Percentiles rank a stretch among this genome's conserved stretches.
These are phyloP conservation scores for Megaustenia siamemsis DNA, from an alignment of 2,888 invertebrate species.

Conservation along the genomic window DNA sequence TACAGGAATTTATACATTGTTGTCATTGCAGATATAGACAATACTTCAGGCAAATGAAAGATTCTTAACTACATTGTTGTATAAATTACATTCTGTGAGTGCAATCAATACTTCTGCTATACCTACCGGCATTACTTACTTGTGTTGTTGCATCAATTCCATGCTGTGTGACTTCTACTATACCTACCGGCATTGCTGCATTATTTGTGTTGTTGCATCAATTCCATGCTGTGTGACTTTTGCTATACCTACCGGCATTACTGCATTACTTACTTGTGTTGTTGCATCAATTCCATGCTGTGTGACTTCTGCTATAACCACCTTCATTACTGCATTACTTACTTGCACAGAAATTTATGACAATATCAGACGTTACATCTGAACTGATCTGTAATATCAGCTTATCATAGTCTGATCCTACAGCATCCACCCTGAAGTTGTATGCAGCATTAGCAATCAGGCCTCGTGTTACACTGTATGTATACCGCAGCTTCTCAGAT, in stretches of 20 bases:
- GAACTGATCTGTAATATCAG: conserved; percentile 54
- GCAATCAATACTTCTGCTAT: too few species aligned
- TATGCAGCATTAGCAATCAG: conserved; percentile 61
- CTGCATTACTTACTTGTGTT: neutral
- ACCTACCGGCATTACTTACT: too few species aligned
- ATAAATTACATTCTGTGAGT: too few species aligned
- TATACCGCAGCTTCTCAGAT: conserved; percentile 38
- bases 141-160: neutral
- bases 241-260: too few species aligned
- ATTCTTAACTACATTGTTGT: too few species aligned
- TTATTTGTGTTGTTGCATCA: neutral
- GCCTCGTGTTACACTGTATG: conserved; percentile 35
- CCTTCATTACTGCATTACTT: too few species aligned
- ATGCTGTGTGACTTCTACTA: too few species aligned
- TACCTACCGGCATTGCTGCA: too few species aligned
- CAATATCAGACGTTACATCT: conserved; percentile 57
- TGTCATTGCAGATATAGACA: too few species aligned
- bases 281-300: neutral
- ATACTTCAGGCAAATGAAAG: too few species aligned
- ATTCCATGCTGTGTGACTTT: neutral
- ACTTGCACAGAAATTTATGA: conserved; percentile 61
- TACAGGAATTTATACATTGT: too few species aligned
- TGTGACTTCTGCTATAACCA: too few species aligned
- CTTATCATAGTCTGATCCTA: conserved; percentile 63
- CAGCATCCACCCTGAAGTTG: conserved; percentile 67